Evolutionary conservation across 2,113 vertebrate genomes (phyloP).

Genomic region (Nannobrachium achirus): DNA sequence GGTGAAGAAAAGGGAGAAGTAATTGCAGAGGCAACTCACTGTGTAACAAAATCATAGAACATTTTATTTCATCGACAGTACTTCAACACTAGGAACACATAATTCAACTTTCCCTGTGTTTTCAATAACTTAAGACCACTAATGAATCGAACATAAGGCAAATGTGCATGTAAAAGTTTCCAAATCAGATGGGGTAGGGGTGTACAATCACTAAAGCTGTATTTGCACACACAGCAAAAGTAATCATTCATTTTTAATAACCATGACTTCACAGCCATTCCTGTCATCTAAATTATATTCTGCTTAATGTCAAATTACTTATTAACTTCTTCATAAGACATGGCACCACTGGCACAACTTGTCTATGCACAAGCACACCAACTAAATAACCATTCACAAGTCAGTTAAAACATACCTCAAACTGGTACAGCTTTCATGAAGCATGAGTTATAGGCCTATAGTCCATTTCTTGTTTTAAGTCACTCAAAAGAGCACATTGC

Average conservation of each 20-base stretch:
- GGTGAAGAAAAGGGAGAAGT: background rate
- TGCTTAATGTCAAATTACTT: conserved; percentile 21
- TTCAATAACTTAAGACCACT: conserved; percentile 62
- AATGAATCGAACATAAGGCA: conserved; percentile 72
- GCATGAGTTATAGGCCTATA: conserved; percentile 35
- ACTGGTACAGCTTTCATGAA: conserved; percentile 53
- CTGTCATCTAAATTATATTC: background rate
- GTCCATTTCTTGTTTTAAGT: conserved; percentile 58
- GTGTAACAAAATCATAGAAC: conserved; percentile 67
- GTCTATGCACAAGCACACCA: conserved; percentile 38
- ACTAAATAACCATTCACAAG: conserved; percentile 62
- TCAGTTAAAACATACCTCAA: conserved; percentile 55
- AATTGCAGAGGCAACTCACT: conserved; percentile 2
- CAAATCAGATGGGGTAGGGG: conserved; percentile 38
- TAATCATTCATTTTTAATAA: conserved; percentile 50
- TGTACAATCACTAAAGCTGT: conserved; percentile 65
- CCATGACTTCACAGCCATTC: conserved; percentile 1
- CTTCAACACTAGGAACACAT: conserved; percentile 58
- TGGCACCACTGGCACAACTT: conserved; percentile 47
- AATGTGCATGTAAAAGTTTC: conserved; percentile 51
- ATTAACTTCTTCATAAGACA: conserved; percentile 31
- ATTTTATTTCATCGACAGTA: conserved; percentile 71
- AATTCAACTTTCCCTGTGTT: conserved; percentile 57
- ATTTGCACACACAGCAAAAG: conserved; percentile 50
- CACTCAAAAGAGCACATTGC: conserved; percentile 62